A percentile compares a stretch with the other conserved stretches of the same genome.
Conservation (phyloP, 2,113 vertebrate species). For the Accipiter cooperii region DNA sequence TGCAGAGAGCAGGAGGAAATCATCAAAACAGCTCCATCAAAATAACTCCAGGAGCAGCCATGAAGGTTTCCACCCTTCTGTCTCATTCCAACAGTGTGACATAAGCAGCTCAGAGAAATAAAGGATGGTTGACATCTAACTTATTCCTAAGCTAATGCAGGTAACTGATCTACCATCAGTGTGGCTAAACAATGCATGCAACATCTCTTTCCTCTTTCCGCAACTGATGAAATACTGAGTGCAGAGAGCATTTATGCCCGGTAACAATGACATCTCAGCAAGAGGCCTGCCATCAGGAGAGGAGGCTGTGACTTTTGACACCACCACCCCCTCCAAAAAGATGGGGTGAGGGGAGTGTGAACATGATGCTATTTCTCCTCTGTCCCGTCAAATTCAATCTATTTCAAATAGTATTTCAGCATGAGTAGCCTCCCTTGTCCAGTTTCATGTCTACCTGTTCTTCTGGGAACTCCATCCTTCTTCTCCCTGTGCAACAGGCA, state of each 20-base stretch:
- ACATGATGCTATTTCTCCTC: neutral
- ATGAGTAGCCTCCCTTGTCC: neutral
- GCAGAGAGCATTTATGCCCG: neutral
- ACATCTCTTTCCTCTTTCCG: neutral
- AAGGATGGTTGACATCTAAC: neutral
- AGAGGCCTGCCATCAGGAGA: neutral
- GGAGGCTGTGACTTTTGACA: neutral
- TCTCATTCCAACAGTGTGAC: neutral
- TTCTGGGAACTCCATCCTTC: neutral
- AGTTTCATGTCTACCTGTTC: neutral
- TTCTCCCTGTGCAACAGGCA: neutral
- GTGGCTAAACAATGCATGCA: neutral
- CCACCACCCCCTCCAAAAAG: neutral
- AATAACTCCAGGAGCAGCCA: neutral
- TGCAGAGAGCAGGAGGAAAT: neutral
- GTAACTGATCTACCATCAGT: neutral
- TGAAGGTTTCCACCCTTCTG: neutral
- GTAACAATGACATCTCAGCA: neutral
- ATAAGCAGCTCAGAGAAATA: neutral
- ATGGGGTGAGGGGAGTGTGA: neutral
- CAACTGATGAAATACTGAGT: neutral
- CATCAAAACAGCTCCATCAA: neutral
- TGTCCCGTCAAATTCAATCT: neutral
- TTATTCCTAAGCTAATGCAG: neutral
- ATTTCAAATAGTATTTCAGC: neutral